phyloP scores from a whole-genome alignment of 2,888 invertebrate species.

The Deroplatys truncata region DNA sequence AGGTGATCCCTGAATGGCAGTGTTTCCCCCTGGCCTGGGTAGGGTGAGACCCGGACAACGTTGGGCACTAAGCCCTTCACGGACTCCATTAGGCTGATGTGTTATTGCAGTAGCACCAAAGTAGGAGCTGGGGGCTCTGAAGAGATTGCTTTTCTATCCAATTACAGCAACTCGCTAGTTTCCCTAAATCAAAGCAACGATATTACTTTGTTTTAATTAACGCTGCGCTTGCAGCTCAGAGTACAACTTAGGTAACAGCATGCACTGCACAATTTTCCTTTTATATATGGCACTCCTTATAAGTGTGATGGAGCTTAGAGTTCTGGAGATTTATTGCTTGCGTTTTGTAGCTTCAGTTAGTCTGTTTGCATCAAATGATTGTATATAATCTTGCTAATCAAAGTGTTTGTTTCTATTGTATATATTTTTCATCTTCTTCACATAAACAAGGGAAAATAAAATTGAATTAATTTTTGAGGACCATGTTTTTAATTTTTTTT shows the following conservation, averaged over 20 bases:
- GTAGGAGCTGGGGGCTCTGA: background rate
- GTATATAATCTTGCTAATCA: too few relatives aligned
- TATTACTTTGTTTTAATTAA: background rate
- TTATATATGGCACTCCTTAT: too few relatives aligned
- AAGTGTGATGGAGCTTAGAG: too few relatives aligned
- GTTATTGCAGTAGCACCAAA: background rate
- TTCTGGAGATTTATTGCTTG: too few relatives aligned
- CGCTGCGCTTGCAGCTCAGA: too few relatives aligned
- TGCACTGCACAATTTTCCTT: background rate
- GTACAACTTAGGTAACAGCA: background rate
- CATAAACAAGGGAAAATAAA: too few relatives aligned
- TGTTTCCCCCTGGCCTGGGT: background rate
- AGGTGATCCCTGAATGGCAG: background rate
- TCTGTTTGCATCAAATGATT: too few relatives aligned
- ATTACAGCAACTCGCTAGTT: background rate
- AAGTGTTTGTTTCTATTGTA: too few relatives aligned
- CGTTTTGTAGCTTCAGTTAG: too few relatives aligned
- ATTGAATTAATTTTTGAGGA: too few relatives aligned
- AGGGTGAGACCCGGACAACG: background rate
- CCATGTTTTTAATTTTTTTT: too few relatives aligned
- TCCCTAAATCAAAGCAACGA: background rate
- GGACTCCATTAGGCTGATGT: background rate
- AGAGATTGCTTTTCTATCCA: background rate
- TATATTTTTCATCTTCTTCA: too few relatives aligned
- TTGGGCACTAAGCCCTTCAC: background rate